phyloP scores from a whole-genome alignment of 2,888 invertebrate genomes.

The Eudasyphora cyanicolor region DNA sequence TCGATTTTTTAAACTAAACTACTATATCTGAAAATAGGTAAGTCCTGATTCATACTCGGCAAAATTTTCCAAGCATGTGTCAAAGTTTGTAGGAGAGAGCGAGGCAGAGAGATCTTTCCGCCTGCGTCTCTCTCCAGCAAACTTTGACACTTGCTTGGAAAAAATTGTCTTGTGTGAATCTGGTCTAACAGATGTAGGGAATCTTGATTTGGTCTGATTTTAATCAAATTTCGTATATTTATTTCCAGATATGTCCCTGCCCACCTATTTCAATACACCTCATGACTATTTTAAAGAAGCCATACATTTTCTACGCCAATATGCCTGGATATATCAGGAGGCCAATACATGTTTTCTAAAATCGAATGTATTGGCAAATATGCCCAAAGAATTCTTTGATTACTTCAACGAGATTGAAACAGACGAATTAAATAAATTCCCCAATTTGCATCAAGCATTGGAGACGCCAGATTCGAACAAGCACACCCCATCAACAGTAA shows the following conservation, averaged over 20 bases:
- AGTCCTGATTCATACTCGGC: no score
- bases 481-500: constrained; percentile 1
- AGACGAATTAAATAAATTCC: constrained; percentile 81
- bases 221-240: constrained; percentile 6
- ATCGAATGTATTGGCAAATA: constrained; percentile 81
- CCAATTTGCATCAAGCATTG: constrained; percentile 69
- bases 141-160: no score
- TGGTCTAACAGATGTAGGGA: no score
- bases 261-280: constrained; percentile 69
- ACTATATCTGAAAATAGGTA: no score
- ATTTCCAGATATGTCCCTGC: constrained; percentile 77
- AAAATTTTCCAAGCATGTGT: no score
- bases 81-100: no score
- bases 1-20: no score
- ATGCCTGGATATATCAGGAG: constrained; percentile 84
- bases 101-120: no score
- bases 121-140: no score
- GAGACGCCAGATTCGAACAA: no score
- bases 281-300: constrained; percentile 82
- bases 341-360: constrained; percentile 85
- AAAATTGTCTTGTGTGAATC: no score
- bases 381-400: constrained; percentile 82
- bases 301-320: constrained; percentile 82
- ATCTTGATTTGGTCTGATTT: no score
- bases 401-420: constrained; percentile 79